phyloP scores from a whole-genome alignment of 2,797 vertebrate genomes.

The Nothura maculosa region DNA sequence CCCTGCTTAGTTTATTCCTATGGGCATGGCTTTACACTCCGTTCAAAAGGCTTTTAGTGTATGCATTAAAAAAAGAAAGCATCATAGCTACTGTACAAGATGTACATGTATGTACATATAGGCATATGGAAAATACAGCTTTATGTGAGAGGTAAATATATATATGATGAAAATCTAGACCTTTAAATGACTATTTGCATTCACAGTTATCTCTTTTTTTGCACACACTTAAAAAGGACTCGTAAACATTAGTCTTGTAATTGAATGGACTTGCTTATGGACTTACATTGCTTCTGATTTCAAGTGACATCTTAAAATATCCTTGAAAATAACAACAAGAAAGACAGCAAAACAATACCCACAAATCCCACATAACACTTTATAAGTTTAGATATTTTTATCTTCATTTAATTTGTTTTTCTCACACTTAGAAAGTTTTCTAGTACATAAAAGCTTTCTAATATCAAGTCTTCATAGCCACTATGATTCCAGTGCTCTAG shows the following conservation, averaged over 20 bases:
- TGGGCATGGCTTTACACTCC: background rate
- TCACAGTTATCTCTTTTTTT: background rate
- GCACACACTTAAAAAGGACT: background rate
- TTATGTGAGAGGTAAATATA: background rate
- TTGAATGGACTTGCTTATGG: background rate
- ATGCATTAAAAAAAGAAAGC: background rate
- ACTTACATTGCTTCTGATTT: background rate
- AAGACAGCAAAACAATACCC: background rate
- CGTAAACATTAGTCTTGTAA: background rate
- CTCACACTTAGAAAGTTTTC: background rate
- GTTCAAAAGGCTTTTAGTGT: background rate
- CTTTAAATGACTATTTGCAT: background rate
- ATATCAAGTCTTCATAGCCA: conserved; percentile 23
- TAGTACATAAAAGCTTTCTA: conserved; percentile 1
- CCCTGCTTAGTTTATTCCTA: background rate
- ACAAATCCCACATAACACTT: background rate
- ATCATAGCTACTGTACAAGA: background rate
- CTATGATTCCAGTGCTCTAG: conserved; percentile 24
- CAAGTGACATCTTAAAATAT: background rate
- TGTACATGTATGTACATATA: background rate
- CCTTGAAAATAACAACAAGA: background rate
- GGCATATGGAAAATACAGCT: background rate
- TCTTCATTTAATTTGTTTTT: conserved; percentile 1
- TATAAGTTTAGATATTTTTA: conserved; percentile 6
- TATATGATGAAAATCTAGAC: background rate